Evolutionary conservation across 2,797 vertebrate species (phyloP), one percentile per base, ranked within the genome.

Genomic region (Tolypeutes matacus): DNA sequence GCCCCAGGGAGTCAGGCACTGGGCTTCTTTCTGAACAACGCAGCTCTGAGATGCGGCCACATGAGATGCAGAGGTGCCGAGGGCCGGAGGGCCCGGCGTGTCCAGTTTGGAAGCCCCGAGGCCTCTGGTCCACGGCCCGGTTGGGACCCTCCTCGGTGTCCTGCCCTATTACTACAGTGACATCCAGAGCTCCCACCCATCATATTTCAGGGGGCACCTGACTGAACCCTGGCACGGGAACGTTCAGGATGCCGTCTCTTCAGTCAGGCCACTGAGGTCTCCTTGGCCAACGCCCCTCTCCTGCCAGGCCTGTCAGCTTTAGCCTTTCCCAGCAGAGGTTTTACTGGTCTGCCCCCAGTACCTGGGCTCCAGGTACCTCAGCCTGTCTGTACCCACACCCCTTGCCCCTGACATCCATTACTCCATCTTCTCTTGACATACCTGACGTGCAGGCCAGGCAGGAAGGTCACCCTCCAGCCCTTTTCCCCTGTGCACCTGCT

Each of bases 391-490:
- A 76, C 62, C 81, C 67, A 73, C 64, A 1, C 69, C 42, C 4
- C 20, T 5, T 0, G 0, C 76, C 14, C 58, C 58, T 84, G 86
- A 39, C 46, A 23, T 64, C 73, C 17, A 18, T 82, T 73, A 27
- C 15, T 58, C 36, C 23, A 4, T 89, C 56, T 77, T 8, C 60
- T 42, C 0, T 15, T 69, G 76, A 60, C 80, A 49, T 60, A 14
- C 82, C 23, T 29, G 15, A 96, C 36, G 25, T 49, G 60, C 36
- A 93, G 70, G 10, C 72, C 67, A 49, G 69, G 81, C 36, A 81
- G 92, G 53, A 88, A 86, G 46, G 82, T 88, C 93, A 94, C 94
- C 78, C 72, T 94, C 31, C n/a, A 65, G 46, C 49, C 75, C n/a
- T 94, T 29, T 65, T 36, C 12, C 72, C 93, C 13, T 15, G 73